Evolutionary conservation across 2,797 vertebrate genomes (phyloP), one percentile per base, ranked within the genome.

Genomic region (Mus minutoides): DNA sequence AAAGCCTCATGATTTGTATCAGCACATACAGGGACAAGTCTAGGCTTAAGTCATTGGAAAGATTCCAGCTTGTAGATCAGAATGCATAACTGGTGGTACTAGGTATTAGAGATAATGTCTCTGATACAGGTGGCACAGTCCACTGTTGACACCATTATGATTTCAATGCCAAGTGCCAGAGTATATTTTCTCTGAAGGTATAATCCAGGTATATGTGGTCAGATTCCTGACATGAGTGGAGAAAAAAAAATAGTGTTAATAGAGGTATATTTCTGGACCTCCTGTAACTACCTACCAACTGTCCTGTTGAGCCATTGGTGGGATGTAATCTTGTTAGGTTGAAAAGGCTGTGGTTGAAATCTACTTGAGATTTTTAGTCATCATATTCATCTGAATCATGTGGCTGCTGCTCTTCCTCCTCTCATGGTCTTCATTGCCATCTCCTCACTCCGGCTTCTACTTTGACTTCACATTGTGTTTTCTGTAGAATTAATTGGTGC

Each of bases 371-470:
- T 99, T 6, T 6, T 99, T 98, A 97, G 99, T 99, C 99, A 10
- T 99, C 99, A 0, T 99, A 99, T 16, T 99, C 98, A 97, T 99
- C 99, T 14, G 99, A 99, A 98, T 99, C 99, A 73, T 99, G 99
- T 95, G 99, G 99, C 64, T 99, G 98, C 91, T 99, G 64, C 24
- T 21, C n/a, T 56, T 88, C 67, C 4, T 43, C 13, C 7, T 17
- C 34, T n/a, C 29, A 13, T n/a, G 2, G 19, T 22, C 31, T 34
- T 52, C 4, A 52, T 3, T 31, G 22, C 16, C 22, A n/a, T 24
- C 31, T n/a, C 8, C 49, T 40, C 0, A 16, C 17, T 22, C 34
- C 52, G 14, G 4, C 54, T 31, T 43, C 37, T 34, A 8, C 11
- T 43, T 43, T 52, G 26, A 58, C 26, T 75, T 69, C 29, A 40